Evolutionary conservation across 1,140 invertebrate genomes (phyloP), one percentile per base, ranked within the genome.

Genomic region (Cydia pomonella): DNA sequence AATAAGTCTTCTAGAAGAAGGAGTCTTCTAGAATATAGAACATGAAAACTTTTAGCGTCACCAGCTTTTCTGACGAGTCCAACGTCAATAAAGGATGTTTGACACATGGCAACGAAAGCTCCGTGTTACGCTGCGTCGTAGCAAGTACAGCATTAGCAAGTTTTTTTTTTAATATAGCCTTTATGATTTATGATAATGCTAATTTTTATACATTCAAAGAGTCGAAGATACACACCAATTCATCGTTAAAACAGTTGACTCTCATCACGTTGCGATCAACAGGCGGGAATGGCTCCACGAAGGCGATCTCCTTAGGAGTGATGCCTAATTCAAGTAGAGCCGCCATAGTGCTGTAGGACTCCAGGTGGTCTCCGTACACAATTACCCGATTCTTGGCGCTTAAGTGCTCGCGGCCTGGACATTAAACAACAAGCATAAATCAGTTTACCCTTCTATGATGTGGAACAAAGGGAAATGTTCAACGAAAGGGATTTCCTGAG

Each of bases 301-400:
- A 93, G 3, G 88, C 91, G 47, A 96, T 94, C 77, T 88, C 88
- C 0, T 86, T 76, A 3, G 90, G 84, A 0, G 88, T 76, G 1
- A 96, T 75, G 0, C 95, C 95, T 21, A 93, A 82, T 59, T 94
- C 92, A 0, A 95, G 78, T 2, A 96, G 82, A 1, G 93, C 94
- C 9, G 93, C 90, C 2, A 96, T 81, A 69, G 94, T 95, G 71
- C 91, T 93, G 77, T 95, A 95, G 9, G 94, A 94, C 76, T 95
- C 94, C 23, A 96, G 81, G 76, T 91, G 94, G 47, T 94, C 90
- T 1, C 95, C 95, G 82, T 96, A 95, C 2, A 96, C 93, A 0
- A 96, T 83, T 25, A 96, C 93, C 10, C 73, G 82, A 33, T 88
- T 89, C 0, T 85, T 59, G 53, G 78, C 76, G 53, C 79, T 81